phyloP scores from a whole-genome alignment of 2,797 vertebrate genomes.

The Pelodytes ibericus region DNA sequence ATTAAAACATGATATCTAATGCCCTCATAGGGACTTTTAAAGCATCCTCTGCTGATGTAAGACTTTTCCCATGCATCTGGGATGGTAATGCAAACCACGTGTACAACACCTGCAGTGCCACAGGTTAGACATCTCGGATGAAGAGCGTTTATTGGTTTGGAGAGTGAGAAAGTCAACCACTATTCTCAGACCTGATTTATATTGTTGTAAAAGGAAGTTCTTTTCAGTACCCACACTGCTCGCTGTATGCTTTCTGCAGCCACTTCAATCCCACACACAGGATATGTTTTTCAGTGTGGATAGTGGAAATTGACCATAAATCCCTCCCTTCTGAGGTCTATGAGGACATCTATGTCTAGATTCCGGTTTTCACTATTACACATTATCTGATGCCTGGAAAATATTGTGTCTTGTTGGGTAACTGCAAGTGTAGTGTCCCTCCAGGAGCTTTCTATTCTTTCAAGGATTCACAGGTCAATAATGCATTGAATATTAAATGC shows the following conservation, averaged over 20 bases:
- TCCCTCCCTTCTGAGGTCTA: conserved; percentile 7
- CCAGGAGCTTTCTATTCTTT: neutral
- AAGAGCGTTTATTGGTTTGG: neutral
- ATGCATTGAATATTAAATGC: neutral
- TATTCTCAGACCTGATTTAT: neutral
- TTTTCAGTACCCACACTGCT: neutral
- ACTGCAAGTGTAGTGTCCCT: neutral
- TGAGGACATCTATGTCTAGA: neutral
- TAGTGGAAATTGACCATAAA: conserved; percentile 22
- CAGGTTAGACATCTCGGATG: no score
- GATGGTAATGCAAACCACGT: no score
- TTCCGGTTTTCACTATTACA: conserved; percentile 14
- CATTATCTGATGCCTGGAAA: conserved; percentile 4
- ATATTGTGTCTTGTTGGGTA: neutral
- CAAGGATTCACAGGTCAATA: conserved; percentile 2
- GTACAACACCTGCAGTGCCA: no score
- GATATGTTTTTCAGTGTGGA: conserved; percentile 22
- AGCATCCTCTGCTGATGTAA: no score
- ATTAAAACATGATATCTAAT: no score
- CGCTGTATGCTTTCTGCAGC: neutral
- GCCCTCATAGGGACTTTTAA: no score
- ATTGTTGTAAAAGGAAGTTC: neutral
- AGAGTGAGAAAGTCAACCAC: neutral
- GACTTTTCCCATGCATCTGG: no score
- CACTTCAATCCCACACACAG: conserved; percentile 2